Base-by-base conservation (phyloP, 2,797 vertebrate genomes). In the Chaunax sp. region DNA sequence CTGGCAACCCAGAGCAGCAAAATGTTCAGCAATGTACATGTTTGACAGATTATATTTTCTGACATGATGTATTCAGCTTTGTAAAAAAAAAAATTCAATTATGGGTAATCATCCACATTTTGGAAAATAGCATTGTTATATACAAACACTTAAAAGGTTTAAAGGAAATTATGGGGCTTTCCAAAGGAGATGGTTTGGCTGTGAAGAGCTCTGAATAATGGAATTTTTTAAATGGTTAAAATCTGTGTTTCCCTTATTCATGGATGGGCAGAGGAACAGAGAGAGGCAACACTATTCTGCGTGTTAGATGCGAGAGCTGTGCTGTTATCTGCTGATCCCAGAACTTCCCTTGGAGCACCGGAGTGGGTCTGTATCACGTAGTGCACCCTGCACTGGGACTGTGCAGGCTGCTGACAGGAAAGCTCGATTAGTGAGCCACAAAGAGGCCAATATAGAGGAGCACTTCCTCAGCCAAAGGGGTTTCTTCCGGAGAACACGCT, bases 261-360 rank as follows among this genome's bases (percentile, higher is more conserved):
- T 73, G 70, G 79, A 79, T 81, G 75, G 78, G 82, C 85, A 78
- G 77, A 78, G 63, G 61, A 85, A 77, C 66, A 68, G 84, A 87
- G 77, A 82, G 66, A 77, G 84, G 75, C 66, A 81, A 58, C 69
- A 61, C 65, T 69, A 56, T 78, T 79, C 85, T 87, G 90, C 78
- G 87, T 92, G 91, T 93, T 89, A 92, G 93, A 89, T 84, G 90
- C 85, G 81, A 90, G 91, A 80, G 90, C 89, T 72, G 82, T 46
- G 80, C 79, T 58, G 90, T 96, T 97, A 98, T 98, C 96, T 96
- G 78, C 92, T 82, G 89, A 95, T 95, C 93, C 91, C 96, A 97
- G 96, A 95, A 96, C 94, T 97, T 97, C 96, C 96, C 91, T 88
- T 86, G 93, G 94, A 94, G 92, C 93, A 78, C 93, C 89, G 88